A percentile compares a stretch with the other conserved stretches of the same genome.
Evolutionary conservation across 1,140 invertebrate species (phyloP).

Genomic region (Portunus trituberculatus): DNA sequence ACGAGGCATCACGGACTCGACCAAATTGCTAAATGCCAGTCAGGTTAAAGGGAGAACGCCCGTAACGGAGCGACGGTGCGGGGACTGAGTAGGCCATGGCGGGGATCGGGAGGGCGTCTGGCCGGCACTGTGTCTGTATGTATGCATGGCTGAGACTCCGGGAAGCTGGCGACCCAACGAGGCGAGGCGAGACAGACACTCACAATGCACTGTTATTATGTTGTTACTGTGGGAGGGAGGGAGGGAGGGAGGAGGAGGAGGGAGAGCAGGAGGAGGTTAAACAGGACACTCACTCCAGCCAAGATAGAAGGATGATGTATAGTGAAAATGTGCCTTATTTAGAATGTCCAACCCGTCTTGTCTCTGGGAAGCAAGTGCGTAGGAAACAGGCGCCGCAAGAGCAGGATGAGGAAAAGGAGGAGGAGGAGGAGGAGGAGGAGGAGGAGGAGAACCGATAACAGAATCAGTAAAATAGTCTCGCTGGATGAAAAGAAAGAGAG

Average conservation of each 20-base stretch:
- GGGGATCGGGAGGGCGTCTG: not conserved
- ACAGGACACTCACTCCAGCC: not conserved
- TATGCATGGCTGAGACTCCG: not conserved
- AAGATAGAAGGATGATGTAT: not conserved
- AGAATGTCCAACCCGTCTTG: not conserved
- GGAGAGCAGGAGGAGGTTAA: not conserved
- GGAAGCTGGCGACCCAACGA: not conserved
- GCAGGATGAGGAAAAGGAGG: not conserved
- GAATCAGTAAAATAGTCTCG: not conserved
- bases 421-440: not conserved
- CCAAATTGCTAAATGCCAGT: slow-evolving; percentile 22
- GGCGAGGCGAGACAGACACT: not conserved
- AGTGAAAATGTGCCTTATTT: not conserved
- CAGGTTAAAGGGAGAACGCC: not conserved
- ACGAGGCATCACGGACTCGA: not conserved
- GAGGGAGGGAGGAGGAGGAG: not conserved
- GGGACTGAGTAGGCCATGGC: not conserved
- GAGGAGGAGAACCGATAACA: not conserved
- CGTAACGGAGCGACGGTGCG: not conserved
- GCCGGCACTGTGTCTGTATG: not conserved
- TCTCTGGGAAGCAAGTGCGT: not conserved
- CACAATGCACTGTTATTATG: not conserved
- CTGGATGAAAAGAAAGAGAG: not conserved
- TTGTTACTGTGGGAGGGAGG: not conserved
- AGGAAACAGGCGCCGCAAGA: not conserved